phyloP scores from a whole-genome alignment of 2,888 invertebrate species.

The Lobophora halterata region DNA sequence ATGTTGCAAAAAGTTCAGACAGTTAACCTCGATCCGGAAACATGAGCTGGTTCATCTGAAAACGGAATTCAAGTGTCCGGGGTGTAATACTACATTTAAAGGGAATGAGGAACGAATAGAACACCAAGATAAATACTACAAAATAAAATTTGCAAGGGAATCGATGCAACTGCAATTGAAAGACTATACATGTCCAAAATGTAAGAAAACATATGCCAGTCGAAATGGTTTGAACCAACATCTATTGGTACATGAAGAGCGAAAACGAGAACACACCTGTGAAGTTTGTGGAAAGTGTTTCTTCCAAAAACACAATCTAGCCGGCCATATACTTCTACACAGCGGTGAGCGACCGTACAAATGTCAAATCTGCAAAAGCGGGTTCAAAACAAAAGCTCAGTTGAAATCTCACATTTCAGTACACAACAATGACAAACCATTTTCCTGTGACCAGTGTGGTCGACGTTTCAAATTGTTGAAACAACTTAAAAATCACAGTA shows the following conservation, averaged over 20 bases:
- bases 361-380: slow-evolving; percentile 59
- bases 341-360: slow-evolving; percentile 51
- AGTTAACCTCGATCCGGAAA: slow-evolving; percentile 31
- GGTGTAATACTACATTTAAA: slow-evolving; percentile 9
- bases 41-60: slow-evolving; percentile 5
- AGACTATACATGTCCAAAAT: slow-evolving; percentile 11
- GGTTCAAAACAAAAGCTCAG: slow-evolving; percentile 47
- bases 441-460: slow-evolving; percentile 53
- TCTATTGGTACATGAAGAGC: slow-evolving; percentile 9
- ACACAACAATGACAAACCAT: slow-evolving; percentile 50
- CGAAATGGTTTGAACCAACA: not conserved
- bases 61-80: slow-evolving; percentile 5
- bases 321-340: slow-evolving; percentile 76
- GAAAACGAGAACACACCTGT: slow-evolving; percentile 72
- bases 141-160: slow-evolving; percentile 2
- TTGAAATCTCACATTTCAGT: slow-evolving; percentile 48
- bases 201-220: slow-evolving; percentile 11
- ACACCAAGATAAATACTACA: slow-evolving; percentile 5
- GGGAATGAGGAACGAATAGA: slow-evolving; percentile 3
- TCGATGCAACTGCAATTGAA: not conserved
- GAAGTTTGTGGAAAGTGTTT: slow-evolving; percentile 82
- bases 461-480: slow-evolving; percentile 45
- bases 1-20: slow-evolving; percentile 49
- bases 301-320: slow-evolving; percentile 80
- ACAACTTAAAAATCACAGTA: slow-evolving; percentile 81